Base-by-base conservation (phyloP, 2,888 invertebrate species). In the Argyresthia albistria region DNA sequence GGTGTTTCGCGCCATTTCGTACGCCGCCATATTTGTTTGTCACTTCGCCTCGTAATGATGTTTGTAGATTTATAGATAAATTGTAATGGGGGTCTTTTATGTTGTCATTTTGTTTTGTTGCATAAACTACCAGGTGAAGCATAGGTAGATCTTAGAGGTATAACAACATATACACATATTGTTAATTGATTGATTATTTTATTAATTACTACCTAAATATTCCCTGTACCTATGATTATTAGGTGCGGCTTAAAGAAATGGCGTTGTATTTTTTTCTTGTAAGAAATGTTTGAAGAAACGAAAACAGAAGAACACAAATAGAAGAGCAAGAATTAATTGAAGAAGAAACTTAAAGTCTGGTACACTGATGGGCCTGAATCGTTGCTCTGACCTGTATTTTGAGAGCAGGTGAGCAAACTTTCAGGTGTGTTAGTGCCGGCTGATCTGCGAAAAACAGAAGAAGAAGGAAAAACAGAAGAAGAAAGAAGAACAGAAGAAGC, bases 371-470 rank as follows among this genome's bases (percentile, higher is more conserved):
- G 90, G 93, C 93, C 93, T 93, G 93, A 93, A 92, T 92, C 90
- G 89, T 93, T 93, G 93, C 93, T 93, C 91, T 89, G 89, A 93
- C 93, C 90, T 93, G 91, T 90, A 78, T 82, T 86, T 61, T 80
- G 65, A 59, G 64, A 80, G 78, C 80, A 93, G 93, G 93, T 93
- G 93, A 93, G 93, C 93, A 93, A 93, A 93, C 93, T 93, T 93
- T 93, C 93, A 93, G 93, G 93, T 93, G 93, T 93, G 93, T 93
- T 90, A 89, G 90, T 89, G 83, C 82, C 81, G 77, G 68, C 78
- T 76, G 65, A 56, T 62, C 80, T 57, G 63, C 80, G 50, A 56
- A 58, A 57, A 52, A 54, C 46, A 52, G 50, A 50, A 62, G 57
- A n/a, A 63, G 60, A 46, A 59, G 42, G 46, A 46, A 61, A 64